Percentiles rank a stretch among this genome's conserved stretches.
These are phyloP conservation scores for Tichodroma muraria DNA, from an alignment of 2,113 vertebrate genomes.

Conservation along the genomic window DNA sequence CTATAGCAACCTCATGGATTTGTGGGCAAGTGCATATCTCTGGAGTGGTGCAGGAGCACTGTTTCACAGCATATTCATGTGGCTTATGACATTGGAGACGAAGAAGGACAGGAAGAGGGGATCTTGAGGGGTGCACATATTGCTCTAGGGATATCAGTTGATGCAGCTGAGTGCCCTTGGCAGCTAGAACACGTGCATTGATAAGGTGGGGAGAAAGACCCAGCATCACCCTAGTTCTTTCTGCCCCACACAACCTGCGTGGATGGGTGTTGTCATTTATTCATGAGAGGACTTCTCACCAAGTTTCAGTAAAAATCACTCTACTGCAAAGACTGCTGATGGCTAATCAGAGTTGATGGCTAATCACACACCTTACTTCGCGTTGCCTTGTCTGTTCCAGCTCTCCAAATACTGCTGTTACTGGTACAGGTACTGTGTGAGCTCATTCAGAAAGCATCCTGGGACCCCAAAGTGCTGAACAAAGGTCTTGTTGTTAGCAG, in stretches of 20 bases:
- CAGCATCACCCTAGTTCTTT: background rate
- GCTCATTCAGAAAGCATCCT: background rate
- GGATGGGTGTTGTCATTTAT: background rate
- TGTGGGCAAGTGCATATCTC: background rate
- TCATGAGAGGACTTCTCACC: background rate
- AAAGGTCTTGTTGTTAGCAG: background rate
- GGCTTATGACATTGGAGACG: background rate
- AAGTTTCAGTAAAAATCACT: background rate
- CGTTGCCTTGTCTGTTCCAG: background rate
- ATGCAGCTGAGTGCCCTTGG: background rate
- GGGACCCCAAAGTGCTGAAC: background rate
- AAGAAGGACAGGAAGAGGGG: background rate
- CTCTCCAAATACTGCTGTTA: background rate
- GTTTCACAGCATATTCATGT: background rate
- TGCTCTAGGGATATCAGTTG: background rate
- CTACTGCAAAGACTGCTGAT: background rate
- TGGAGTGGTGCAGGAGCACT: background rate
- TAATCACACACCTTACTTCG: background rate
- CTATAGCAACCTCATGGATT: background rate
- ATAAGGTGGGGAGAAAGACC: background rate
- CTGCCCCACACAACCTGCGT: background rate
- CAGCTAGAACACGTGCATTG: background rate
- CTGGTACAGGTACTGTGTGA: background rate
- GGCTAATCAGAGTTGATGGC: background rate
- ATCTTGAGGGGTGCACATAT: background rate